Percentiles rank a stretch among this genome's conserved stretches.
phyloP scores from a whole-genome alignment of 2,797 vertebrate species.

The Acipenser oxyrinchus region DNA sequence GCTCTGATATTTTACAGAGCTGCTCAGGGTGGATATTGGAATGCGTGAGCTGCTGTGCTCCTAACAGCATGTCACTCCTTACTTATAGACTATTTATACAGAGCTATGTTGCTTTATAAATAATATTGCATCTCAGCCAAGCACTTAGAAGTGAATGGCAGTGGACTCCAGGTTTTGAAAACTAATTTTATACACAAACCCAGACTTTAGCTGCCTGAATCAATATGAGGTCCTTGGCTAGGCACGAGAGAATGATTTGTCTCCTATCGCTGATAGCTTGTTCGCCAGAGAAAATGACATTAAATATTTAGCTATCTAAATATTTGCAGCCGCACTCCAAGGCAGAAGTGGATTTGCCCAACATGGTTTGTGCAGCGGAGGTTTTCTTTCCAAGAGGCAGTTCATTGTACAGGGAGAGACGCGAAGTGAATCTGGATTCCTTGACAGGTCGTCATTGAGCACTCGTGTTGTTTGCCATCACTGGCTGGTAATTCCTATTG shows the following conservation, averaged over 20 bases:
- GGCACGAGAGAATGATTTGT: neutral
- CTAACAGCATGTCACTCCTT: neutral
- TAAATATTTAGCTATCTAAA: slow-evolving; percentile 22
- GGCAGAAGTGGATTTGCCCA: slow-evolving; percentile 11
- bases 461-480: slow-evolving; percentile 11
- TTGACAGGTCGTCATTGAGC: slow-evolving; percentile 19
- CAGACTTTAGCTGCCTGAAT: slow-evolving; percentile 6
- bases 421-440: slow-evolving; percentile 9
- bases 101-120: neutral
- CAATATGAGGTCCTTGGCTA: slow-evolving; percentile 9
- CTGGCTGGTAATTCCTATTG: slow-evolving; percentile 23
- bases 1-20: neutral
- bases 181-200: neutral
- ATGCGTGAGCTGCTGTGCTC: neutral
- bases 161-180: neutral
- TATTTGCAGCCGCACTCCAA: slow-evolving; percentile 17
- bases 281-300: slow-evolving; percentile 12
- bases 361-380: slow-evolving; percentile 15
- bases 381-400: neutral
- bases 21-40: neutral
- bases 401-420: neutral
- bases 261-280: neutral
- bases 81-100: neutral
- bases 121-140: neutral
- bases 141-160: neutral